phyloP scores from a whole-genome alignment of 2,113 vertebrate species.

The Myotis yumanensis region DNA sequence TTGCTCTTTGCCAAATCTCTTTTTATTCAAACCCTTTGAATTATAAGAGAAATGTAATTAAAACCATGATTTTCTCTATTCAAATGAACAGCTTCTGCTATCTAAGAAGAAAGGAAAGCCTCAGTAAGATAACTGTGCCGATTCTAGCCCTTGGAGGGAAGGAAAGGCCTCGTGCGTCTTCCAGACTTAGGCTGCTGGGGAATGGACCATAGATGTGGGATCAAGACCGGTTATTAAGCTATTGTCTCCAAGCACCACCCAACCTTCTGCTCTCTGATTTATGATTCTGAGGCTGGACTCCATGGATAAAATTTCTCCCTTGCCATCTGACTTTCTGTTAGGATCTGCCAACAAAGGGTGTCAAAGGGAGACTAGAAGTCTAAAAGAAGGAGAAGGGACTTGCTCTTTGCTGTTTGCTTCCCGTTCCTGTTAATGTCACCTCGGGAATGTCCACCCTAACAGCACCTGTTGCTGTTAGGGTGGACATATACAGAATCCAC shows the following conservation, averaged over 20 bases:
- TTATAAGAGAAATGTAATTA: slow-evolving; percentile 51
- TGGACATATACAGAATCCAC: background rate
- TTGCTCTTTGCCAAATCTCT: slow-evolving; percentile 48
- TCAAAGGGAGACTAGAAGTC: background rate
- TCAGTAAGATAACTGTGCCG: background rate
- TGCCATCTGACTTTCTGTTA: slow-evolving; percentile 38
- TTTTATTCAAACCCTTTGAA: slow-evolving; percentile 46
- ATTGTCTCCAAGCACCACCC: background rate
- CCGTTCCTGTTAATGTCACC: background rate
- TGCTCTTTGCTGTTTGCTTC: background rate
- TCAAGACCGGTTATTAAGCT: background rate
- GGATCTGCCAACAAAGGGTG: slow-evolving; percentile 1
- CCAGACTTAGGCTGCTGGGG: background rate
- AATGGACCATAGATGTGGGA: background rate
- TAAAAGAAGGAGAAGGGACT: background rate
- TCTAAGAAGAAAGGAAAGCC: background rate
- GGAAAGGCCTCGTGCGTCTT: background rate
- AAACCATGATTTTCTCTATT: slow-evolving; percentile 44
- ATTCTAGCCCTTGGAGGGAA: background rate
- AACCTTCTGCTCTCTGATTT: background rate
- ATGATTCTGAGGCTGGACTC: background rate
- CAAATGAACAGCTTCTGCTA: slow-evolving; percentile 35
- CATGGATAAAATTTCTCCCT: background rate
- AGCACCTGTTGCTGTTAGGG: background rate
- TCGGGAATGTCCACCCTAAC: background rate